Percentiles rank a stretch among this genome's conserved stretches.
These are phyloP conservation scores for Vulpes lagopus DNA, from an alignment of 2,113 vertebrate species.

Conservation along the genomic window DNA sequence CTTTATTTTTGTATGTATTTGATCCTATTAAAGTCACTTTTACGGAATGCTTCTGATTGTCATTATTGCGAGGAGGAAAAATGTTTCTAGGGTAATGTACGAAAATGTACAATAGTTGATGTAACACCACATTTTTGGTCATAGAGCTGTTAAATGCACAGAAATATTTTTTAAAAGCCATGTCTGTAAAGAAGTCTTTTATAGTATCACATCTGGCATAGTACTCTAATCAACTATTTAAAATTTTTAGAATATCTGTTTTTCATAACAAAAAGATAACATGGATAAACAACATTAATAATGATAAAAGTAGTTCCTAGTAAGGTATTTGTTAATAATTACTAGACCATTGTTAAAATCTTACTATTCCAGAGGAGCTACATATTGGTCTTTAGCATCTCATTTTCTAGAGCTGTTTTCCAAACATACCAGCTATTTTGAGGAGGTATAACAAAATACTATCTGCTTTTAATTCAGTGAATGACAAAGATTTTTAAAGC, in stretches of 20 bases:
- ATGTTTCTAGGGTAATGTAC: constrained; percentile 52
- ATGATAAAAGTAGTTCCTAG: constrained; percentile 1
- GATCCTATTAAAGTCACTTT: constrained; percentile 67
- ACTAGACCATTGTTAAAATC: constrained; percentile 48
- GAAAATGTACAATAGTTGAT: constrained; percentile 48
- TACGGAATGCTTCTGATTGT: constrained; percentile 68
- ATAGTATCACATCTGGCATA: constrained; percentile 45
- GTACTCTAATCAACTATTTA: constrained; percentile 22
- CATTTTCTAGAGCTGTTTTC: constrained; percentile 47
- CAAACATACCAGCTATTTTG: constrained; percentile 35
- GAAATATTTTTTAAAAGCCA: constrained; percentile 61
- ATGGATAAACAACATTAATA: constrained; percentile 59
- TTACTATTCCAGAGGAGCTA: neutral
- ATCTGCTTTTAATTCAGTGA: constrained; percentile 47
- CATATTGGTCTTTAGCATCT: constrained; percentile 29
- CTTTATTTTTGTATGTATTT: constrained; percentile 66
- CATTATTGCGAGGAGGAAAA: constrained; percentile 66
- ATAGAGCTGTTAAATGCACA: constrained; percentile 47
- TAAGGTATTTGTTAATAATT: constrained; percentile 53
- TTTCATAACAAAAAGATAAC: constrained; percentile 32
- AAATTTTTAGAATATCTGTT: constrained; percentile 37
- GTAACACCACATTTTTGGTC: constrained; percentile 60
- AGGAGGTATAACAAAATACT: constrained; percentile 10
- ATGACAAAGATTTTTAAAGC: constrained; percentile 53
- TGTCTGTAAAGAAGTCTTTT: constrained; percentile 62